These are phyloP conservation scores for Melanaphis sacchari DNA, from an alignment of 1,140 invertebrate species.

Conservation along the genomic window DNA sequence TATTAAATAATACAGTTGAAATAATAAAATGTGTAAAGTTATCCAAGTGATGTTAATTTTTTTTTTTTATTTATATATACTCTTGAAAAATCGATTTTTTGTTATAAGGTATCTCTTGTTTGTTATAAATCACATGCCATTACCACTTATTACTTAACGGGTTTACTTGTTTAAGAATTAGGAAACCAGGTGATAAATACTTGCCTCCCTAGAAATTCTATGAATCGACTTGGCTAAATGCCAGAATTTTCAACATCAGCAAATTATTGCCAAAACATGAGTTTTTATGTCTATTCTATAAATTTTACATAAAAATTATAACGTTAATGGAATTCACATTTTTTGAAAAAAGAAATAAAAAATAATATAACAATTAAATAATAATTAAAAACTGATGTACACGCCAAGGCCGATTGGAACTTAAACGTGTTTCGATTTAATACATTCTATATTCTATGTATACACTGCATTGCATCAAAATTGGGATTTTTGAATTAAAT, in stretches of 20 bases:
- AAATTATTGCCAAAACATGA: neutral
- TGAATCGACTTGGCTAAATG: neutral
- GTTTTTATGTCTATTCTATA: neutral
- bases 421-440: neutral
- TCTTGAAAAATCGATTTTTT: neutral
- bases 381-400: neutral
- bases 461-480: neutral
- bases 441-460: neutral
- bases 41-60: neutral
- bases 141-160: neutral
- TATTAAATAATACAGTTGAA: neutral
- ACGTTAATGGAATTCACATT: neutral
- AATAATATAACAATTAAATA: neutral
- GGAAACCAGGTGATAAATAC: neutral
- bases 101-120: neutral
- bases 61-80: neutral
- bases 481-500: neutral
- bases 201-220: neutral
- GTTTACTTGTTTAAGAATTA: neutral
- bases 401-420: neutral
- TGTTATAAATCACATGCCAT: neutral
- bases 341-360: neutral
- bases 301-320: neutral
- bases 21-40: too few relatives aligned
- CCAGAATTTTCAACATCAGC: neutral